A percentile compares a stretch with the other conserved stretches of the same genome.
Conservation (phyloP, 2,113 vertebrate species). For the Pollachius pollachius region DNA sequence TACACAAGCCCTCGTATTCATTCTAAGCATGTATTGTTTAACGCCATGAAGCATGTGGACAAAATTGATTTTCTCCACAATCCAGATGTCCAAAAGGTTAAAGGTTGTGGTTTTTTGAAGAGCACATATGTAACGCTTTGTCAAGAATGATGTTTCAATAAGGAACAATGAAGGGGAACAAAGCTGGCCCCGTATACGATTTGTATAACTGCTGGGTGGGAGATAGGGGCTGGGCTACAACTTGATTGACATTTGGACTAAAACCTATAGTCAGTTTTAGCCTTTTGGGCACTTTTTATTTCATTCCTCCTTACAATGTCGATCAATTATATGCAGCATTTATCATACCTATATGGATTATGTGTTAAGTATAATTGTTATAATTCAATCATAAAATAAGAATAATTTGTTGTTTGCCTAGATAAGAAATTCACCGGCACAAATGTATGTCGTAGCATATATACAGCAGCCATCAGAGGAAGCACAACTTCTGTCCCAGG, state of each 20-base stretch:
- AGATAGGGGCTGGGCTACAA: background rate
- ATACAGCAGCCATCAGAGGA: background rate
- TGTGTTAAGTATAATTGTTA: no score
- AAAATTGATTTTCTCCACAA: constrained; percentile 39
- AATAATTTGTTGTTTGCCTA: no score
- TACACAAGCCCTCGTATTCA: constrained; percentile 4
- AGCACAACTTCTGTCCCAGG: no score
- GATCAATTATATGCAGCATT: no score
- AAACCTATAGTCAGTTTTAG: background rate
- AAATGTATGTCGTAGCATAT: no score
- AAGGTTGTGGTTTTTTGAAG: constrained; percentile 2
- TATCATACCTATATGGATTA: no score
- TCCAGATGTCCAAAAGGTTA: constrained; percentile 34
- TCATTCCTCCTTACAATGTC: background rate
- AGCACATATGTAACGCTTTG: constrained; percentile 16
- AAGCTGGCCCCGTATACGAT: background rate
- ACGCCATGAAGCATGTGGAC: constrained; percentile 22
- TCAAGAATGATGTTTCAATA: background rate
- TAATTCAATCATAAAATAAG: no score
- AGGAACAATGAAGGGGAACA: background rate
- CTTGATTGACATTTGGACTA: constrained; percentile 2
- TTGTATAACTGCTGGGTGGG: background rate
- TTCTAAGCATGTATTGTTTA: constrained; percentile 2
- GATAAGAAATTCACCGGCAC: no score
- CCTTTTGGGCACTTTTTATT: background rate